Evolutionary conservation across 1,140 invertebrate species (phyloP), one percentile per base, ranked within the genome.

Genomic region (Heliconius hewitsoni): DNA sequence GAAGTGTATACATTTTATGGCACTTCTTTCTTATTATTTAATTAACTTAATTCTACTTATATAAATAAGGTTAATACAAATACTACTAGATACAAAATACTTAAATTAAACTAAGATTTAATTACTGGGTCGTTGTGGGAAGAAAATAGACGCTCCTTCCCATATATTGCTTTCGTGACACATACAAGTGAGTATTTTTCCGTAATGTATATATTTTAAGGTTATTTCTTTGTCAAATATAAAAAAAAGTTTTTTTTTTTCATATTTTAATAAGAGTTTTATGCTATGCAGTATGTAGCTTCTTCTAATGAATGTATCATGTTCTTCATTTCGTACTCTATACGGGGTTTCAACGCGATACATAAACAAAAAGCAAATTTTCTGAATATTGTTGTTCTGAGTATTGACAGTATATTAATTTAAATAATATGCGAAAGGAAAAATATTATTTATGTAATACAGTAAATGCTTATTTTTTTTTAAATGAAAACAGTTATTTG

Each of bases 1-100:
- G 85, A 90, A 91, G 85, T 90, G 85, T 84, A 84, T 87, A 87
- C 85, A 86, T 81, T 85, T 80, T 92, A 92, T 92, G 90, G 90
- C 90, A 92, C 90, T 90, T 90, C 81, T 84, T 90, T 92, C 81
- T 87, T 72, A 83, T 85, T 84, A 81, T 76, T 80, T 83, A 82
- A 79, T 52, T 76, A 75, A 79, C 23, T 37, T 72, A 57, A 57
- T 57, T 60, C 57, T 74, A 71, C 60, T 75, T 75, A 79, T 37
- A 79, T 79, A 70, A 79, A 79, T 76, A 79, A 39, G 57, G 46
- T 42, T 76, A 76, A 79, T 42, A 79, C 73, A 79, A 80, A 84
- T 82, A 83, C 80, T 82, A 83, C 80, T 81, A 76, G 6, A 5
- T 74, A 74, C 27, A 39, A 74, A 75, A 79, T n/a, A 75, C 71